phyloP scores from a whole-genome alignment of 2,888 invertebrate species.

The Timema cristinae region DNA sequence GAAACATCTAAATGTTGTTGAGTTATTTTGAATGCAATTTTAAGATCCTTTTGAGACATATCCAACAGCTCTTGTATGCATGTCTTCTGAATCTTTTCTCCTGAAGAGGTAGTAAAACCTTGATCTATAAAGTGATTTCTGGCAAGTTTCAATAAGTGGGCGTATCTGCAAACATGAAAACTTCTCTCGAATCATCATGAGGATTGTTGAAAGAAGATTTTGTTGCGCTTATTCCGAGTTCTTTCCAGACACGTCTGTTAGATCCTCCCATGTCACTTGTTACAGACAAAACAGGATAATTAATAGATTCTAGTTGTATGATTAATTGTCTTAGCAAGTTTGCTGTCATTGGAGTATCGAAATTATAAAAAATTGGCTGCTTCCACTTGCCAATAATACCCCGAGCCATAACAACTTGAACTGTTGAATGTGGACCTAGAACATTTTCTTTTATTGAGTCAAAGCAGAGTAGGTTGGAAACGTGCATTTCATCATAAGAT shows the following conservation, averaged over 20 bases:
- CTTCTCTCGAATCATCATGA: background rate
- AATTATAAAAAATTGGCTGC: slow-evolving; percentile 36
- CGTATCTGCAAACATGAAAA: background rate
- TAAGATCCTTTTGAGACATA: no score
- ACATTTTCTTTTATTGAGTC: slow-evolving; percentile 33
- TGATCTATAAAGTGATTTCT: no score
- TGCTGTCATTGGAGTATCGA: slow-evolving; percentile 33
- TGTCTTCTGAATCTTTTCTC: no score
- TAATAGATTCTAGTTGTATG: slow-evolving; percentile 30
- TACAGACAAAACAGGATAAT: slow-evolving; percentile 35
- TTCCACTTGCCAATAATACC: slow-evolving; percentile 36
- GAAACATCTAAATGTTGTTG: no score
- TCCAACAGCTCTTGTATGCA: no score
- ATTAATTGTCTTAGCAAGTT: slow-evolving; percentile 30
- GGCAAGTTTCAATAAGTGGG: background rate
- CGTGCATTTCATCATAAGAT: slow-evolving; percentile 36
- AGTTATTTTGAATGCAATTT: no score
- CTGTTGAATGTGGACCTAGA: slow-evolving; percentile 32
- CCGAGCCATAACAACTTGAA: slow-evolving; percentile 35
- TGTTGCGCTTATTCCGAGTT: background rate
- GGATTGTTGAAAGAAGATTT: background rate
- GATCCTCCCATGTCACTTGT: slow-evolving; percentile 34
- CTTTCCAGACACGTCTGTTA: slow-evolving; percentile 11
- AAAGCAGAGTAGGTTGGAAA: slow-evolving; percentile 31
- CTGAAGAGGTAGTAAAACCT: no score